Percentiles rank a stretch among this genome's conserved stretches.
phyloP scores from a whole-genome alignment of 2,888 invertebrate species.

The Himalopsyche tibetana region DNA sequence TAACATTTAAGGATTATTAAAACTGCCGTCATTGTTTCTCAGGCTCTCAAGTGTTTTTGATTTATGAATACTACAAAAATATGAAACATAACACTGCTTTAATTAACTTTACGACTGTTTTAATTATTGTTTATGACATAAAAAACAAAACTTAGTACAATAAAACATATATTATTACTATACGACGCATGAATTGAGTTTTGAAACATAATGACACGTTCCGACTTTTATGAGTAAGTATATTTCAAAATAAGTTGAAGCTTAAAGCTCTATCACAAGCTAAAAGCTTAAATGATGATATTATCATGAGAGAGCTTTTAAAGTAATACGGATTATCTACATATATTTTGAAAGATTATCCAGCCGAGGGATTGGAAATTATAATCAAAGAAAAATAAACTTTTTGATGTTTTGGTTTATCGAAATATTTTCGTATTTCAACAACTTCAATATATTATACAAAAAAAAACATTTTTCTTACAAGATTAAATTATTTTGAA shows the following conservation, averaged over 20 bases:
- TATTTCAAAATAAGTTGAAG: conserved; percentile 4
- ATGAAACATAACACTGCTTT: too few species aligned
- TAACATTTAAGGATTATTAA: too few species aligned
- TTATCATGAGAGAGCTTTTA: conserved; percentile 19
- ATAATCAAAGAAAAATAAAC: neutral
- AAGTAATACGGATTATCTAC: neutral
- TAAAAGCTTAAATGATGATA: conserved; percentile 20
- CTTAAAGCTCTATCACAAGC: neutral
- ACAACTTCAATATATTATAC: too few species aligned
- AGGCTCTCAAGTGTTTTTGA: too few species aligned
- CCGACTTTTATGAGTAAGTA: neutral
- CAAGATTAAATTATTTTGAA: too few species aligned
- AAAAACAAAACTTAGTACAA: neutral
- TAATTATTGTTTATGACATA: neutral
- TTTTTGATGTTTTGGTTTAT: too few species aligned
- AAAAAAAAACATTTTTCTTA: too few species aligned
- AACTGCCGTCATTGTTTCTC: too few species aligned
- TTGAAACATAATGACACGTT: neutral
- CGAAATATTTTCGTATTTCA: too few species aligned
- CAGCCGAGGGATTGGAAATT: neutral
- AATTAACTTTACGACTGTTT: too few species aligned
- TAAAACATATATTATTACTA: neutral
- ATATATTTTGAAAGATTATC: conserved; percentile 8
- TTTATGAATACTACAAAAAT: too few species aligned
- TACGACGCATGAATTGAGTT: neutral